A percentile compares a stretch with the other conserved stretches of the same genome.
phyloP scores from a whole-genome alignment of 2,888 invertebrate species.

The Himalopsyche tibetana region DNA sequence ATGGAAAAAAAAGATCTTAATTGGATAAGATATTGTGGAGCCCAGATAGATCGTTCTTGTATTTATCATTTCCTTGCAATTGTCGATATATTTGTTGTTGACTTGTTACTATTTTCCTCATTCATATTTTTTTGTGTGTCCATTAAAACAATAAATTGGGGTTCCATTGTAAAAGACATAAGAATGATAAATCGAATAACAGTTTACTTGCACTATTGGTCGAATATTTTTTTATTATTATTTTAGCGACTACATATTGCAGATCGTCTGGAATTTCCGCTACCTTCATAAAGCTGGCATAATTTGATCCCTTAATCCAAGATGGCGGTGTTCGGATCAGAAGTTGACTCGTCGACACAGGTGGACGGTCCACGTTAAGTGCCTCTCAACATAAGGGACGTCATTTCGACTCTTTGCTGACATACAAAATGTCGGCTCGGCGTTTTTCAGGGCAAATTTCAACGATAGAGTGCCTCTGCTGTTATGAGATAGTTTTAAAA shows the following conservation, averaged over 20 bases:
- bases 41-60: no score
- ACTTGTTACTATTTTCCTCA: no score
- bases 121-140: no score
- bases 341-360: slow-evolving; percentile 37
- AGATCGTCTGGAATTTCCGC: slow-evolving; percentile 2
- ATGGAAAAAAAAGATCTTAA: no score
- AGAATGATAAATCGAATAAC: no score
- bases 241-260: not conserved
- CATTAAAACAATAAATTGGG: no score
- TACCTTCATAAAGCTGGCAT: slow-evolving; percentile 34
- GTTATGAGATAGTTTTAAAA: no score
- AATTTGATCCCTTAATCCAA: slow-evolving; percentile 42
- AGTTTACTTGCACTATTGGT: no score
- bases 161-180: no score
- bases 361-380: slow-evolving; percentile 39
- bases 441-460: not conserved
- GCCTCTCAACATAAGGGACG: slow-evolving; percentile 35
- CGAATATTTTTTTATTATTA: not conserved
- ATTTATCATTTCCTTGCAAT: no score
- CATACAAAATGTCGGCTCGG: slow-evolving; percentile 22
- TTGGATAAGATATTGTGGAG: no score
- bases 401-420: slow-evolving; percentile 38
- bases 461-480: not conserved
- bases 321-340: slow-evolving; percentile 37
- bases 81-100: no score